A percentile compares a stretch with the other conserved stretches of the same genome.
phyloP scores from a whole-genome alignment of 2,797 vertebrate species.

The Emydoidea blandingii region DNA sequence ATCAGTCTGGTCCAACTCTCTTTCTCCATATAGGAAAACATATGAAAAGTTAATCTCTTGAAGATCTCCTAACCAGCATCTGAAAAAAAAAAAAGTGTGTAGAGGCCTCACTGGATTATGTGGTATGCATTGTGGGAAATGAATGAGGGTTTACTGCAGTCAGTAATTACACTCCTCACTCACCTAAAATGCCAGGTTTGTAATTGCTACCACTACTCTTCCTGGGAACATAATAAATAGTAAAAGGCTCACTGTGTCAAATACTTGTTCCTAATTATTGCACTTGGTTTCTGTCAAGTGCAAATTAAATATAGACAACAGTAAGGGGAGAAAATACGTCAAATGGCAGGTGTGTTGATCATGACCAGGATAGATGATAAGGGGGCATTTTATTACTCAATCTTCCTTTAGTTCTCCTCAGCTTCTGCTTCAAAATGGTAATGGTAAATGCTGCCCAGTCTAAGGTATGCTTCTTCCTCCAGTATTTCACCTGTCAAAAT shows the following conservation, averaged over 20 bases:
- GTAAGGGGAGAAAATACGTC: neutral
- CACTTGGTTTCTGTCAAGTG: neutral
- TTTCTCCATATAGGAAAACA: neutral
- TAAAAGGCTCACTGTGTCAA: constrained; percentile 26
- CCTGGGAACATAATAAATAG: constrained; percentile 2
- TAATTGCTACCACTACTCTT: neutral
- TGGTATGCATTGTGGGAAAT: neutral
- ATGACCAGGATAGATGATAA: neutral
- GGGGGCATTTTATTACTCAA: neutral
- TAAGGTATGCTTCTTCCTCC: neutral
- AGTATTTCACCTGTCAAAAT: neutral
- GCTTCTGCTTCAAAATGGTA: neutral
- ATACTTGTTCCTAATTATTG: constrained; percentile 27
- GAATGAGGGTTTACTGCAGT: constrained; percentile 39
- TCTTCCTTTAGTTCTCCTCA: neutral
- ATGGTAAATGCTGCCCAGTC: neutral
- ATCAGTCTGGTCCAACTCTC: neutral
- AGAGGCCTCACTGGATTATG: neutral
- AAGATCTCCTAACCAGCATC: neutral
- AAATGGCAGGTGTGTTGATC: neutral
- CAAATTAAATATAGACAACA: constrained; percentile 4
- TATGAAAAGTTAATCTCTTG: neutral
- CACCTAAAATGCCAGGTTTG: constrained; percentile 1
- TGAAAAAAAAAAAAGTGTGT: constrained; percentile 27
- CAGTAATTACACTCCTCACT: neutral